Percentiles rank a stretch among this genome's conserved stretches.
Conservation (phyloP, 2,888 invertebrate genomes). For the Linnaemya vulpina region DNA sequence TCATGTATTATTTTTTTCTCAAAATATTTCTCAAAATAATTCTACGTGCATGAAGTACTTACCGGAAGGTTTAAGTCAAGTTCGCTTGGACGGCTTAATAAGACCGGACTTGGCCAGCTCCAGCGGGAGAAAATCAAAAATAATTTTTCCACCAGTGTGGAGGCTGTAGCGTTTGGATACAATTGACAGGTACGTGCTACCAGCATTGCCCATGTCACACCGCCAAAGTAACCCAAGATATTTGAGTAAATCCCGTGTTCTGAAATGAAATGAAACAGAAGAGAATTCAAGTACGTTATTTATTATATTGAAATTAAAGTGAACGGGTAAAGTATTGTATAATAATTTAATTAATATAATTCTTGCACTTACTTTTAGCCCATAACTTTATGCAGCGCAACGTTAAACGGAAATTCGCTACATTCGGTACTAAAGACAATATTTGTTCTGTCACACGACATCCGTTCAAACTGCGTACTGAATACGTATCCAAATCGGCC, state of each 20-base stretch:
- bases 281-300: constrained; percentile 5
- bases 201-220: constrained; percentile 99
- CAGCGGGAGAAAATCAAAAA: constrained; percentile 99
- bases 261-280: constrained; percentile 82
- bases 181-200: constrained; percentile 99
- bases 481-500: constrained; percentile 97
- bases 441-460: constrained; percentile 99
- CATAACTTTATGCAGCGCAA: constrained; percentile 97
- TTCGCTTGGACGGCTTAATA: constrained; percentile 95
- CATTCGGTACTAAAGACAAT: constrained; percentile 96
- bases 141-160: constrained; percentile 98
- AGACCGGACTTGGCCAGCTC: constrained; percentile 99
- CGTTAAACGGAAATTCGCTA: constrained; percentile 96
- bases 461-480: constrained; percentile 98
- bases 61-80: constrained; percentile 94
- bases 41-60: constrained; percentile 59
- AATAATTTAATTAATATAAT: not conserved
- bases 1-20: no score
- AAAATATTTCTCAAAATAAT: not conserved
- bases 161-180: constrained; percentile 97
- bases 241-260: constrained; percentile 99
- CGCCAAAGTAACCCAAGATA: constrained; percentile 97
- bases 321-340: not conserved
- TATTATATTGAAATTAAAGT: not conserved
- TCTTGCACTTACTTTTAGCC: constrained; percentile 94